Evolutionary conservation across 2,888 invertebrate genomes (phyloP).

Genomic region (Chymomyza amoena): DNA sequence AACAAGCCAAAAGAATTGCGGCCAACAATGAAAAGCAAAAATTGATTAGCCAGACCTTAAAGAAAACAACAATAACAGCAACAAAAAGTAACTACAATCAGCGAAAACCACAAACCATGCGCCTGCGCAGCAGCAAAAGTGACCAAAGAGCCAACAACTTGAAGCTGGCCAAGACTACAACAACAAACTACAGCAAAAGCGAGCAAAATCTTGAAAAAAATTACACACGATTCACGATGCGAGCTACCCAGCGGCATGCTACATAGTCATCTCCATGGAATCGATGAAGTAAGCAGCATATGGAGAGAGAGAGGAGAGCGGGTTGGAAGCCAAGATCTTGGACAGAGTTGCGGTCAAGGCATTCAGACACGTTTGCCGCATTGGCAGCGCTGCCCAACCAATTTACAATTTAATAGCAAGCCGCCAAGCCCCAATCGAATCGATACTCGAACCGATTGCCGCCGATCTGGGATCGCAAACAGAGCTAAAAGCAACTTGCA

Average conservation of each 20-base stretch:
- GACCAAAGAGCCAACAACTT: not conserved
- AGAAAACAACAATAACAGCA: not conserved
- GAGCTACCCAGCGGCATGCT: constrained; percentile 15
- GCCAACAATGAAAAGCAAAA: constrained; percentile 47
- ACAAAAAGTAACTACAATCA: constrained; percentile 25
- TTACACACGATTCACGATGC: constrained; percentile 66
- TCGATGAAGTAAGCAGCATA: not conserved
- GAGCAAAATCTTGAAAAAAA: constrained; percentile 48
- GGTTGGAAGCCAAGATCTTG: not conserved
- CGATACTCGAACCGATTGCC: constrained; percentile 2
- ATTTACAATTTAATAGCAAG: constrained; percentile 72
- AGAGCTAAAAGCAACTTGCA: not conserved
- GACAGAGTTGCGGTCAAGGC: constrained; percentile 28
- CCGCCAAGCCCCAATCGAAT: constrained; percentile 45
- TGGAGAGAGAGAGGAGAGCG: not conserved
- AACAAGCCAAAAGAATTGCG: constrained; percentile 11
- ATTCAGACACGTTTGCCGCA: constrained; percentile 67
- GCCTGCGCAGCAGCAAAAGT: constrained; percentile 12
- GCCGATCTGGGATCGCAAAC: not conserved
- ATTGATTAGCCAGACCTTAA: constrained; percentile 51
- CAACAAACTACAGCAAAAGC: constrained; percentile 31
- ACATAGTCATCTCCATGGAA: not conserved
- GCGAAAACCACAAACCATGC: constrained; percentile 40
- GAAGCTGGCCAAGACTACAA: constrained; percentile 17
- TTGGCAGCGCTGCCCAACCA: constrained; percentile 62